phyloP scores from a whole-genome alignment of 2,797 vertebrate genomes.

The Enteromius paludinosus region DNA sequence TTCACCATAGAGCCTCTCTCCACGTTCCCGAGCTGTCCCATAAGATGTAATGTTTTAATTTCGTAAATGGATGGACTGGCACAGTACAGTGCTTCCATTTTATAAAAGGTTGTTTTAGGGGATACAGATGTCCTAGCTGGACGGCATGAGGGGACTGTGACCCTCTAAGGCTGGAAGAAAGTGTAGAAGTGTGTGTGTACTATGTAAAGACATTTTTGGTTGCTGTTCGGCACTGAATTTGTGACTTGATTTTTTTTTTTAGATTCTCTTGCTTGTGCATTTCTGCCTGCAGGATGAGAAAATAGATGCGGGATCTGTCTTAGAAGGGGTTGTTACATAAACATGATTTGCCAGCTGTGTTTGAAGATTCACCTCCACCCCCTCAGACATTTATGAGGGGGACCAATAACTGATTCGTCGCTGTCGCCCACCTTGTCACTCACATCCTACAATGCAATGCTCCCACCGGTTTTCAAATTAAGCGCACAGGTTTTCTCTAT shows the following conservation, averaged over 20 bases:
- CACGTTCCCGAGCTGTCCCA: conserved; percentile 52
- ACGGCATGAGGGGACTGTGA: conserved; percentile 64
- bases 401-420: conserved; percentile 54
- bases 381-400: conserved; percentile 53
- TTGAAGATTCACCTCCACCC: conserved; percentile 55
- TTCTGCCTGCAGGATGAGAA: conserved; percentile 16
- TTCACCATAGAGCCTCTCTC: conserved; percentile 47
- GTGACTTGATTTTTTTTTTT: conserved; percentile 15
- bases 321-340: conserved; percentile 55
- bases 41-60: conserved; percentile 73
- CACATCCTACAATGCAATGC: conserved; percentile 42
- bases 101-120: conserved; percentile 49
- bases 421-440: conserved; percentile 39
- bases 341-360: conserved; percentile 60
- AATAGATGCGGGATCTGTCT: conserved; percentile 40
- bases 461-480: conserved; percentile 42
- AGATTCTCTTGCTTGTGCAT: conserved; percentile 13
- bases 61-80: conserved; percentile 79
- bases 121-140: conserved; percentile 69
- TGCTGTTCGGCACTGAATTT: conserved; percentile 17
- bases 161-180: conserved; percentile 39
- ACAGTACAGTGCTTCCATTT: conserved; percentile 44
- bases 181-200: conserved; percentile 23
- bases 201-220: conserved; percentile 27
- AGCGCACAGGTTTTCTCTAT: conserved; percentile 31